Percentiles rank a stretch among this genome's conserved stretches.
phyloP scores from a whole-genome alignment of 2,797 vertebrate genomes.

The Melopsittacus undulatus region DNA sequence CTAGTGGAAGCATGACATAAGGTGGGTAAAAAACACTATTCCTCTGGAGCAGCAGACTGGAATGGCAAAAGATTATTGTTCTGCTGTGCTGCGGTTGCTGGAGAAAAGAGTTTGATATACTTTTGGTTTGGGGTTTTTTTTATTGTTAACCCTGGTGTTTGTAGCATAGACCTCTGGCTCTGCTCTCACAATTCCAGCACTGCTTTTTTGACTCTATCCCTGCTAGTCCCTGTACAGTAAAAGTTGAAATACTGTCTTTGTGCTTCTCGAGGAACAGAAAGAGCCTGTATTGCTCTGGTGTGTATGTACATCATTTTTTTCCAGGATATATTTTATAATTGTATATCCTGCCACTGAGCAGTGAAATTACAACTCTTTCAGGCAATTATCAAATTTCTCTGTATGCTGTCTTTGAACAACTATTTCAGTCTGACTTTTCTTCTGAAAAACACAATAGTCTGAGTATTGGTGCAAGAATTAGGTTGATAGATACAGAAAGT shows the following conservation, averaged over 20 bases:
- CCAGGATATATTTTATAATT: not conserved
- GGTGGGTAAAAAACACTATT: slow-evolving; percentile 53
- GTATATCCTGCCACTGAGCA: not conserved
- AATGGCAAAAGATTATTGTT: not conserved
- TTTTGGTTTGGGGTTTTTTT: not conserved
- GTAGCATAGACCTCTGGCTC: not conserved
- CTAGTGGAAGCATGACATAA: slow-evolving; percentile 22
- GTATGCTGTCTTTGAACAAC: not conserved
- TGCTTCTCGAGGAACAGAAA: not conserved
- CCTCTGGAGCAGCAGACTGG: slow-evolving; percentile 16
- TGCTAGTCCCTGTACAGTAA: not conserved
- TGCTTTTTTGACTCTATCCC: not conserved
- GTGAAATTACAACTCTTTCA: not conserved
- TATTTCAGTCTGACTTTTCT: not conserved
- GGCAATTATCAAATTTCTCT: not conserved
- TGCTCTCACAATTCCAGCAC: not conserved
- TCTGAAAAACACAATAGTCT: not conserved
- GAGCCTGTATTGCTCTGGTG: not conserved
- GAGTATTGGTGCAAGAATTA: not conserved
- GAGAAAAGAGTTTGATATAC: not conserved
- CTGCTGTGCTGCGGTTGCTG: not conserved
- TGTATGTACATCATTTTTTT: not conserved
- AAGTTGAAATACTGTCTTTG: not conserved
- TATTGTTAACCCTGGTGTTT: not conserved
- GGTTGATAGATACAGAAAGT: not conserved